phyloP scores from a whole-genome alignment of 2,888 invertebrate species.

The Epinotia nisella region DNA sequence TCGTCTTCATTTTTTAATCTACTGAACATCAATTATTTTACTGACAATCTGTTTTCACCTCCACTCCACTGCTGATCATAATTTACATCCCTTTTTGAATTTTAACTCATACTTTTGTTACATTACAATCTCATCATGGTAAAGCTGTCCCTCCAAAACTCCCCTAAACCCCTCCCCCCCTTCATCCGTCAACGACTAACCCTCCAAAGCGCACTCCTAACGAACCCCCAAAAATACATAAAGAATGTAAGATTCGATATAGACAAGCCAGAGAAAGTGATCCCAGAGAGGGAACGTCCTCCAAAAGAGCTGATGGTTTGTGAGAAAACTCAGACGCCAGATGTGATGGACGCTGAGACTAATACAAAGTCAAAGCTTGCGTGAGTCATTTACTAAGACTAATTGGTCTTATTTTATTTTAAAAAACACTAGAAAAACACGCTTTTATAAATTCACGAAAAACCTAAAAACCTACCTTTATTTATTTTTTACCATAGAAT shows the following conservation, averaged over 20 bases:
- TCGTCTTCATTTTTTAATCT: neutral
- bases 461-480: too few relatives aligned
- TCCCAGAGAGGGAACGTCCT: neutral
- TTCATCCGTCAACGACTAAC: conserved; percentile 4
- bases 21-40: neutral
- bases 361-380: neutral
- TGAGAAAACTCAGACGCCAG: conserved; percentile 1
- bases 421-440: too few relatives aligned
- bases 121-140: neutral
- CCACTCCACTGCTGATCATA: neutral
- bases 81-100: too few relatives aligned
- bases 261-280: neutral
- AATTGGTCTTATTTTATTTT: too few relatives aligned
- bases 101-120: too few relatives aligned
- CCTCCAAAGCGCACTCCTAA: conserved; percentile 2
- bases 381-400: neutral
- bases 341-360: conserved; percentile 6
- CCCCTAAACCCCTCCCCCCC: neutral
- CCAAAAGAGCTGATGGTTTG: neutral
- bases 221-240: neutral
- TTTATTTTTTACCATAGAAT: too few relatives aligned
- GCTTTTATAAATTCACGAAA: too few relatives aligned
- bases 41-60: neutral
- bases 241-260: neutral
- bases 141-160: neutral